A percentile compares a stretch with the other conserved stretches of the same genome.
These are phyloP conservation scores for Trinectes maculatus DNA, from an alignment of 2,113 vertebrate species.

Conservation along the genomic window DNA sequence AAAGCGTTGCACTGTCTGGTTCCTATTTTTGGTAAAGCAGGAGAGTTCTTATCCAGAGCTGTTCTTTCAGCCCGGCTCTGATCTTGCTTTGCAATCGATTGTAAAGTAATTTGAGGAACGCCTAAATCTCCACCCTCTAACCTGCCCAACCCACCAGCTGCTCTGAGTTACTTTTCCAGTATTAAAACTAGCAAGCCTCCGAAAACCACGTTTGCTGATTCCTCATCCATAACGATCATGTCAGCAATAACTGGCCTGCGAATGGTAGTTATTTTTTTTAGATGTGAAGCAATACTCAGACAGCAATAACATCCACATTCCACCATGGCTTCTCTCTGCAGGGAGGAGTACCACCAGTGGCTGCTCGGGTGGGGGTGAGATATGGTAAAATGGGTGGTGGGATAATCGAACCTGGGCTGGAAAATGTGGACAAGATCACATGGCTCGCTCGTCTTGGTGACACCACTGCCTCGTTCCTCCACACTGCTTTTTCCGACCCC, in stretches of 20 bases:
- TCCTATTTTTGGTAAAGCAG: too few relatives aligned
- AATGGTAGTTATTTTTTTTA: conserved; percentile 70
- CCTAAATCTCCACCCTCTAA: background rate
- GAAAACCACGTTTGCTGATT: background rate
- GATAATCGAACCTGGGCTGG: conserved; percentile 24
- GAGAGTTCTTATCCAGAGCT: background rate
- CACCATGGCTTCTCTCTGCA: conserved; percentile 57
- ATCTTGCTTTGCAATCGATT: background rate
- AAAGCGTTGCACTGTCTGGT: conserved; percentile 50
- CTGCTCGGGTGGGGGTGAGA: conserved; percentile 17
- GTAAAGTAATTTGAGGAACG: background rate
- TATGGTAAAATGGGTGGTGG: conserved; percentile 12
- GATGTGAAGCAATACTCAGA: conserved; percentile 82
- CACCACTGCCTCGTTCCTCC: conserved; percentile 64
- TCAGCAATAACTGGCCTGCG: conserved; percentile 79
- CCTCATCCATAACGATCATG: conserved; percentile 35
- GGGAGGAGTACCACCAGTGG: conserved; percentile 16
- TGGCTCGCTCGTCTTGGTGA: conserved; percentile 38
- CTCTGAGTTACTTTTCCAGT: conserved; percentile 36
- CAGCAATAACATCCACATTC: conserved; percentile 81
- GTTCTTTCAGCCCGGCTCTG: conserved; percentile 9
- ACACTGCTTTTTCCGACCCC: background rate
- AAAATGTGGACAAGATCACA: conserved; percentile 40
- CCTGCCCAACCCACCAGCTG: conserved; percentile 29
- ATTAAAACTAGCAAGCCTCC: background rate